Base-by-base conservation (phyloP, 2,113 vertebrate genomes). In the Isichthys henryi region DNA sequence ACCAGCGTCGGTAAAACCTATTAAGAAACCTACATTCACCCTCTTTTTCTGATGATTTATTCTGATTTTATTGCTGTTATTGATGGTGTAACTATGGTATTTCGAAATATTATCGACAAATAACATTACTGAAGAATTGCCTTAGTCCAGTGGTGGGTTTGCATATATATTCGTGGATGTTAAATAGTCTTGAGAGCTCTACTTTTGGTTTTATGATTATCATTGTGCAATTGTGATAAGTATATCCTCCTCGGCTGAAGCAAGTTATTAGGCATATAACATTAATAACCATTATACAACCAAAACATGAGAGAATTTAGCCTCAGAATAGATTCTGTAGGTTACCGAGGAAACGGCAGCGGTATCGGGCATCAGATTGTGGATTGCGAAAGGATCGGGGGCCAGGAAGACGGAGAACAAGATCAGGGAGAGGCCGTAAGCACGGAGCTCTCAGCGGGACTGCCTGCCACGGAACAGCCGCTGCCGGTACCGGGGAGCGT, bases 281-380 rank as follows among this genome's bases (percentile, higher is more conserved):
- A 85, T 43, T n/a, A 58, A 84, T 35, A 88, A 89, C 2, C 91
- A 92, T 53, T 35, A 92, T 90, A 89, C 77, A 56, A 39, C 77
- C 88, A 89, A 93, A 95, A 94, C 91, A 95, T 95, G 94, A 94
- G 93, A 93, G 93, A 90, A 91, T 8, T 89, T 91, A 70, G 92
- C 90, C 91, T 89, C 91, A 89, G n/a, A 62, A 91, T 89, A 88
- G 92, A 92, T 91, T 90, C 11, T 93, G 91, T 89, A 91, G 86
- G 92, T 94, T 93, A 92, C 93, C 91, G 90, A 91, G 91, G 92
- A 92, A 93, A 92, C 93, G 88, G 92, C 92, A 70, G 91, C 89
- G 91, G 92, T 91, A 93, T 92, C 90, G 48, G 91, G 83, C 89
- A 91, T 90, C 91, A 89, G 90, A 92, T 93, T 88, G 87, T 91